Percentiles rank a stretch among this genome's conserved stretches.
Evolutionary conservation across 2,113 vertebrate species (phyloP).

Genomic region (Brachyhypopomus gauderio): DNA sequence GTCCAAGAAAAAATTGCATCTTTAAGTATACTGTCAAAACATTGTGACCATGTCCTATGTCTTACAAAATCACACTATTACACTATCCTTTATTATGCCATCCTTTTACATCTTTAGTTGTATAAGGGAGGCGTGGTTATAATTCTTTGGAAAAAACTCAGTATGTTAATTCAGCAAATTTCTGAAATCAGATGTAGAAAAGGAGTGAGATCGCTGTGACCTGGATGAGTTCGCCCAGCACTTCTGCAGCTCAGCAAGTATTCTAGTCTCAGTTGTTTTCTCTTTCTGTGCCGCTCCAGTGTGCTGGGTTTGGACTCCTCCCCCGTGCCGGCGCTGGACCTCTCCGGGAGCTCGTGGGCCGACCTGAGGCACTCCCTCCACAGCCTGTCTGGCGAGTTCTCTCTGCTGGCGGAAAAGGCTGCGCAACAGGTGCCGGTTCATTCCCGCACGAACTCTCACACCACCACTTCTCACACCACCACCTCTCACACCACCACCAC

Average conservation of each 20-base stretch:
- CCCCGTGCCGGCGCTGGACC: slow-evolving; percentile 84
- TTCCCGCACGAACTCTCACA: background rate
- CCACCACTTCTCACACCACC: background rate
- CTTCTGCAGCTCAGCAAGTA: slow-evolving; percentile 18
- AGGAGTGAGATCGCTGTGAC: background rate
- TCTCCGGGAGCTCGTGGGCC: slow-evolving; percentile 84
- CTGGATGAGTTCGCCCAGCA: slow-evolving; percentile 4
- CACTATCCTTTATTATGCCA: too few species aligned
- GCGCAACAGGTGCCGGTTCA: slow-evolving; percentile 84
- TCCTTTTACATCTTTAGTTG: too few species aligned
- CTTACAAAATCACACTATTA: background rate
- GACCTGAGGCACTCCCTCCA: slow-evolving; percentile 87
- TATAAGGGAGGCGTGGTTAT: too few species aligned
- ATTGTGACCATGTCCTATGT: background rate
- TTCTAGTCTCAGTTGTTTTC: slow-evolving; percentile 35
- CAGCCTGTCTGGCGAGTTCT: slow-evolving; percentile 91
- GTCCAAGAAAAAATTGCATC: too few species aligned
- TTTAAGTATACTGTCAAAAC: background rate
- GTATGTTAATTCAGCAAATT: too few species aligned
- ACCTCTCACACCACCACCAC: background rate
- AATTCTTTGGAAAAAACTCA: too few species aligned
- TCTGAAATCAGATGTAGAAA: background rate
- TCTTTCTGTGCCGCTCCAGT: slow-evolving; percentile 63
- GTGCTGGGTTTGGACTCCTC: slow-evolving; percentile 87
- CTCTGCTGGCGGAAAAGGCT: slow-evolving; percentile 89